Evolutionary conservation across 2,888 invertebrate species (phyloP).

Genomic region (Melanostoma mellinum): DNA sequence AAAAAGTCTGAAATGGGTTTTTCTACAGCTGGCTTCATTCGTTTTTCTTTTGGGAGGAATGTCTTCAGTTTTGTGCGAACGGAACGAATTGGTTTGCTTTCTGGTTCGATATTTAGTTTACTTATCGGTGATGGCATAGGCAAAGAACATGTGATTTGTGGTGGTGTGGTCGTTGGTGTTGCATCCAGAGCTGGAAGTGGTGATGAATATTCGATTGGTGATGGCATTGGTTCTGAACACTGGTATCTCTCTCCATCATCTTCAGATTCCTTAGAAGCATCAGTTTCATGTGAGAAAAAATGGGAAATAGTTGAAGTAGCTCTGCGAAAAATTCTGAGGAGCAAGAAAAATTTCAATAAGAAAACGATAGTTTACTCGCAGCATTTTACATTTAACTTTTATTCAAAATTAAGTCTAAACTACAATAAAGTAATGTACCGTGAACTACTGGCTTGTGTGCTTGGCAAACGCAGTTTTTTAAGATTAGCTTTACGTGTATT

Average conservation of each 20-base stretch:
- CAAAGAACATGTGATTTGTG: not conserved
- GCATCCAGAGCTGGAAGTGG: not conserved
- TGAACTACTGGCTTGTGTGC: constrained; percentile 44
- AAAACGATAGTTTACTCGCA: constrained; percentile 69
- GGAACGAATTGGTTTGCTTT: not conserved
- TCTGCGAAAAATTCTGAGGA: constrained; percentile 74
- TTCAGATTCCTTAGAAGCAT: not conserved
- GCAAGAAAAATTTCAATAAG: constrained; percentile 33
- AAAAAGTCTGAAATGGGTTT: constrained; percentile 9
- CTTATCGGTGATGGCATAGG: constrained; percentile 24
- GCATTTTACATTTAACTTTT: constrained; percentile 13
- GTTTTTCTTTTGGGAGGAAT: constrained; percentile 69
- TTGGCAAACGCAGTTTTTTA: constrained; percentile 77
- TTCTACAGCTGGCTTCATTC: constrained; percentile 28
- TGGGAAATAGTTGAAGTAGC: constrained; percentile 73
- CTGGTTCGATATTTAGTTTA: not conserved
- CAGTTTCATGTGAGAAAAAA: constrained; percentile 73
- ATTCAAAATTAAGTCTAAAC: constrained; percentile 37
- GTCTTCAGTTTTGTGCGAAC: constrained; percentile 74
- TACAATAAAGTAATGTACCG: constrained; percentile 75
- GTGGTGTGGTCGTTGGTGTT: no score
- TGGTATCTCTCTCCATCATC: not conserved
- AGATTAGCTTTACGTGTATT: constrained; percentile 78
- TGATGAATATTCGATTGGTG: constrained; percentile 18
- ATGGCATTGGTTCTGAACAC: constrained; percentile 22